Evolutionary conservation across 2,113 vertebrate species (phyloP).

Genomic region (Salvelinus namaycush): DNA sequence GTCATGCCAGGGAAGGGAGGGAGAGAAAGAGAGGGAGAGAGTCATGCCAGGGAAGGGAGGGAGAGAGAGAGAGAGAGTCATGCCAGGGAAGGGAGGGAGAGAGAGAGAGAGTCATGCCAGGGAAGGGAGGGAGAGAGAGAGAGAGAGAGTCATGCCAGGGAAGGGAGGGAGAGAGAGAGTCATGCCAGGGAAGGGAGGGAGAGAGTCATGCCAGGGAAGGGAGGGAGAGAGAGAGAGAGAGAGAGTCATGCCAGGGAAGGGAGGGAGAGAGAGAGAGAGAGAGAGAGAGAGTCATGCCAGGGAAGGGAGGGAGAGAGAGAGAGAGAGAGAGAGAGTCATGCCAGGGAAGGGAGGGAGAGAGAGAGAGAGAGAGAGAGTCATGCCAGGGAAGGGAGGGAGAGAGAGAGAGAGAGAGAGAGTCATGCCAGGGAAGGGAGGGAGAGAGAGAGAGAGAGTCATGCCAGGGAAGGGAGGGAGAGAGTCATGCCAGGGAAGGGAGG

Average conservation of each 20-base stretch:
- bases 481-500: neutral
- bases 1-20: neutral
- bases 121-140: neutral
- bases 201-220: neutral
- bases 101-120: neutral
- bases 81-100: neutral
- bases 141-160: neutral
- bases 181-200: neutral
- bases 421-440: too few relatives aligned
- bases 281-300: neutral
- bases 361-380: too few relatives aligned
- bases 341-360: too few relatives aligned
- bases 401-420: too few relatives aligned
- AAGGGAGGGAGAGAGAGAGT: slow-evolving; percentile 27
- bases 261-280: slow-evolving; percentile 28
- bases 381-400: too few relatives aligned
- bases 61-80: neutral
- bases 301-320: too few relatives aligned
- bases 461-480: too few relatives aligned
- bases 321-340: too few relatives aligned
- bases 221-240: neutral
- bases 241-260: too few relatives aligned
- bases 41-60: too few relatives aligned
- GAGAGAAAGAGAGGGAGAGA: slow-evolving; percentile 16
- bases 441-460: too few relatives aligned